phyloP scores from a whole-genome alignment of 2,888 invertebrate genomes.

The Pinctada fucata region DNA sequence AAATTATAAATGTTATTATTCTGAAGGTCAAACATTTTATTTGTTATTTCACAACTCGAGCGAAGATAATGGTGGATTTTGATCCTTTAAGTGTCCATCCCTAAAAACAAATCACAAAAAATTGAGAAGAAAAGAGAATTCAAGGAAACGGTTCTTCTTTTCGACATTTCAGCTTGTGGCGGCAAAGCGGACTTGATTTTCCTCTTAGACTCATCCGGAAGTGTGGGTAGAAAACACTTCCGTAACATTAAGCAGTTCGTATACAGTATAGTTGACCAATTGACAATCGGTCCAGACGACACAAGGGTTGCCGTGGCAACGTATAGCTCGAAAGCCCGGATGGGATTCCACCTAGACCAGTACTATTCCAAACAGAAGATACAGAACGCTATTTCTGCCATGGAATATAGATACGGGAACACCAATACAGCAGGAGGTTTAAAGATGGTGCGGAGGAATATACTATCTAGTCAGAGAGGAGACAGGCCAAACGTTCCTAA shows the following conservation, averaged over 20 bases:
- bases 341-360: conserved; percentile 67
- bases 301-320: conserved; percentile 67
- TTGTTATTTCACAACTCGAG: too few species aligned
- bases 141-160: too few species aligned
- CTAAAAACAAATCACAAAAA: too few species aligned
- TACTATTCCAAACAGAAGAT: conserved; percentile 60
- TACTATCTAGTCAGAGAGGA: conserved; percentile 58
- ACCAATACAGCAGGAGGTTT: conserved; percentile 72
- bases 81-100: too few species aligned
- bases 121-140: too few species aligned
- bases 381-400: conserved; percentile 68
- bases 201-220: conserved; percentile 69
- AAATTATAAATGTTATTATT: too few species aligned
- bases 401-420: conserved; percentile 68
- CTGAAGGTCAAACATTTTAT: too few species aligned
- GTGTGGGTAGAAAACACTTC: conserved; percentile 66
- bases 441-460: conserved; percentile 55
- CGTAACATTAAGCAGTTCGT: conserved; percentile 62
- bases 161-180: conserved; percentile 53
- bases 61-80: too few species aligned
- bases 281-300: conserved; percentile 58
- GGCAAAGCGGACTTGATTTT: conserved; percentile 66
- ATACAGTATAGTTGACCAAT: conserved; percentile 56
- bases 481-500: conserved; percentile 62
- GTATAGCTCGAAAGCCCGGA: conserved; percentile 58